Evolutionary conservation across 2,888 invertebrate species (phyloP).

Genomic region (Phasia obesa): DNA sequence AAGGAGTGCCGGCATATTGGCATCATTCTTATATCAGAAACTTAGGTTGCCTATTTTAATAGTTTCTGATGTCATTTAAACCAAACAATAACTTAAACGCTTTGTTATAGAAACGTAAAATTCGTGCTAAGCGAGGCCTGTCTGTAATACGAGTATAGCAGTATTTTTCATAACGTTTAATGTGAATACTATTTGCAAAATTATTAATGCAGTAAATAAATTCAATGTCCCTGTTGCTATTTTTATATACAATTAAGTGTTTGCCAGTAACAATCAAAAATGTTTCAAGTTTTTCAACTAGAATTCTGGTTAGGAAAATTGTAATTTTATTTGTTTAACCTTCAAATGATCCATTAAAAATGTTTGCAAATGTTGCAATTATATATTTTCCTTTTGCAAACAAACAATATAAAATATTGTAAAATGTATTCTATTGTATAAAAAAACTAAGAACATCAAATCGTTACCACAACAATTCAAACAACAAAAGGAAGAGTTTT

Average conservation of each 20-base stretch:
- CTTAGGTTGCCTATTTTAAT: no score
- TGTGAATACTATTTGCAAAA: neutral
- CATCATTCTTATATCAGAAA: no score
- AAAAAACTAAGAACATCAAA: neutral
- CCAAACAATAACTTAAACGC: no score
- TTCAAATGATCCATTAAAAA: conserved; percentile 1
- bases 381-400: neutral
- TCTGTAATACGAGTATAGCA: no score
- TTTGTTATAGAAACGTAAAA: no score
- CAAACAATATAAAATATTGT: conserved; percentile 3
- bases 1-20: no score
- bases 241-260: neutral
- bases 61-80: no score
- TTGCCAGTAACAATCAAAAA: neutral
- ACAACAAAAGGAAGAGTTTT: neutral
- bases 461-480: neutral
- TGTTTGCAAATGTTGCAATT: conserved; percentile 1
- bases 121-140: no score
- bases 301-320: neutral
- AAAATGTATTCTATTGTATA: neutral
- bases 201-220: conserved; percentile 18
- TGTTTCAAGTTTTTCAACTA: neutral
- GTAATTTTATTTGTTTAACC: neutral
- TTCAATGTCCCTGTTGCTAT: neutral
- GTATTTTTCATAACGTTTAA: no score